Percentiles rank a stretch among this genome's conserved stretches.
phyloP scores from a whole-genome alignment of 2,113 vertebrate species.

The Coregonus clupeaformis region DNA sequence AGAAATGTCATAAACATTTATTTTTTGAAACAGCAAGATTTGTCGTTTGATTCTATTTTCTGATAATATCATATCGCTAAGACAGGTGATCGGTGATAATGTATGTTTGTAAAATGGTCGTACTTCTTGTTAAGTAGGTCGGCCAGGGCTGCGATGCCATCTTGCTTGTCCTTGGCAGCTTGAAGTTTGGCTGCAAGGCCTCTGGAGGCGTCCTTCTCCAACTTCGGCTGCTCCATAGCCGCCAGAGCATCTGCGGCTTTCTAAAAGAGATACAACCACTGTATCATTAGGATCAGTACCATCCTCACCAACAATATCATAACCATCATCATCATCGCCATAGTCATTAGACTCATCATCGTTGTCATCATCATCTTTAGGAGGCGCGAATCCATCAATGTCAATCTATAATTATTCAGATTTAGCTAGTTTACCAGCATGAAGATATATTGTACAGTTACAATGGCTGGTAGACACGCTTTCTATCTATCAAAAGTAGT shows the following conservation, averaged over 20 bases:
- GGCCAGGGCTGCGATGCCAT: constrained; percentile 74
- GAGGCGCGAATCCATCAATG: too few species aligned
- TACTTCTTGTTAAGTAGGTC: constrained; percentile 88
- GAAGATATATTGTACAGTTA: background rate
- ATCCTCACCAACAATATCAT: too few species aligned
- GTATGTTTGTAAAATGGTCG: constrained; percentile 39
- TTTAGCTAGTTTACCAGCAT: background rate
- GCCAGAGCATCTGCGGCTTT: constrained; percentile 71
- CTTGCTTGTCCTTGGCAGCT: constrained; percentile 81
- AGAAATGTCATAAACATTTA: background rate
- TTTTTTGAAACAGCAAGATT: background rate
- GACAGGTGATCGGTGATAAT: background rate
- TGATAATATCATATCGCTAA: background rate
- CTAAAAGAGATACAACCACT: constrained; percentile 58
- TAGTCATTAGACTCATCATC: background rate
- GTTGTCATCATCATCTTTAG: background rate
- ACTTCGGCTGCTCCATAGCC: constrained; percentile 67
- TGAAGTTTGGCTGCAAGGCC: constrained; percentile 79
- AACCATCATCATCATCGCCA: background rate
- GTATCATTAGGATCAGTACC: too few species aligned
- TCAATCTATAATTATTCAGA: too few species aligned
- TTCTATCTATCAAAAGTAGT: background rate
- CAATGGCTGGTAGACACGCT: background rate
- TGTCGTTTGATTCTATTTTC: background rate
- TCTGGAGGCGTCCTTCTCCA: constrained; percentile 76